These are phyloP conservation scores for Rhabdomys dilectus DNA, from an alignment of 2,113 vertebrate species.

Conservation along the genomic window DNA sequence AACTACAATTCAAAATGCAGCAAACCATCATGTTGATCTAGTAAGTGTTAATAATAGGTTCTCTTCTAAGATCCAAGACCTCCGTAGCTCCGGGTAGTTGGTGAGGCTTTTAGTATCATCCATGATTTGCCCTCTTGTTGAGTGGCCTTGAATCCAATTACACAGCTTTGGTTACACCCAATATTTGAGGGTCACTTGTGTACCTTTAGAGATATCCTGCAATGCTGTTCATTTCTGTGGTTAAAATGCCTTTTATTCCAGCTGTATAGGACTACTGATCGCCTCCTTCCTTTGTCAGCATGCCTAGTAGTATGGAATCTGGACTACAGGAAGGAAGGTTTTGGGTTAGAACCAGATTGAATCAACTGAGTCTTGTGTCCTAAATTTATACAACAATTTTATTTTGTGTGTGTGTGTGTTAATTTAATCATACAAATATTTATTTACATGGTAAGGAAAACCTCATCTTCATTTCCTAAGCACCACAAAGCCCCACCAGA, in stretches of 20 bases:
- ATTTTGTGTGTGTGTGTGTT: no score
- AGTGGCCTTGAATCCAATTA: background rate
- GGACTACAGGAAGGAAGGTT: background rate
- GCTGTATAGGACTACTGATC: background rate
- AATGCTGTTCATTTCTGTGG: background rate
- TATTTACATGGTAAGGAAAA: slow-evolving; percentile 95
- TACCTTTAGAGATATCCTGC: background rate
- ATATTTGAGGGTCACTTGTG: background rate
- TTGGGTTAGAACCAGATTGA: background rate
- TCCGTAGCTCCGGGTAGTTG: background rate
- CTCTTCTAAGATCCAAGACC: background rate
- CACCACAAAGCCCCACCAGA: slow-evolving; percentile 88
- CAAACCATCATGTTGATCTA: background rate
- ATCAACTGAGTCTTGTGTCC: background rate
- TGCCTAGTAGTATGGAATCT: background rate
- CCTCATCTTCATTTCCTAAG: slow-evolving; percentile 89
- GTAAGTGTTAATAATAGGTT: background rate
- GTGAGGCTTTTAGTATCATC: no score
- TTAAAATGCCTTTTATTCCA: background rate
- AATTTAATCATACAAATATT: slow-evolving; percentile 99
- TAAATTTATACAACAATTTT: background rate
- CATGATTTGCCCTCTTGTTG: background rate
- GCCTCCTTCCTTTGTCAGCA: background rate
- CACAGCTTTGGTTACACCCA: background rate
- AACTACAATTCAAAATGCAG: no score